Percentiles rank a stretch among this genome's conserved stretches.
These are phyloP conservation scores for Helicolenus hilgendorfi DNA, from an alignment of 2,797 vertebrate genomes.

Conservation along the genomic window DNA sequence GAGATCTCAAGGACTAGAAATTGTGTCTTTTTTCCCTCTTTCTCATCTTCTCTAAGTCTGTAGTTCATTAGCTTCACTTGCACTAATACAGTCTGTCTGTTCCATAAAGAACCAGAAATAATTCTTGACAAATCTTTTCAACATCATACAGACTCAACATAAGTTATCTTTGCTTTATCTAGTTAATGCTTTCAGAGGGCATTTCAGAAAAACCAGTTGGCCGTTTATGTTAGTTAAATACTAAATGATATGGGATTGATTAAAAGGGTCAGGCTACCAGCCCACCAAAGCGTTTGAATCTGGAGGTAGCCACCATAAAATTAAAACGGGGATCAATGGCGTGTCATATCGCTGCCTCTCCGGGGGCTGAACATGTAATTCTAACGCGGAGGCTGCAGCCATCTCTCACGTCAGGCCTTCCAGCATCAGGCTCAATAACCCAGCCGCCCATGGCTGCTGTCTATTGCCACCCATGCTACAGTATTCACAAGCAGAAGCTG, in stretches of 20 bases:
- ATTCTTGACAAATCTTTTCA: conserved; percentile 53
- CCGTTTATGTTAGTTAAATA: conserved; percentile 79
- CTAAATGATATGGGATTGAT: conserved; percentile 84
- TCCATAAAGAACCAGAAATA: conserved; percentile 45
- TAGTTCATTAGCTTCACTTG: conserved; percentile 64
- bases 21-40: conserved; percentile 41
- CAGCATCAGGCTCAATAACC: conserved; percentile 79
- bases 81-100: conserved; percentile 48
- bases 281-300: conserved; percentile 80
- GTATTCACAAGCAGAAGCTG: conserved; percentile 39
- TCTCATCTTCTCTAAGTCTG: conserved; percentile 39
- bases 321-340: conserved; percentile 89
- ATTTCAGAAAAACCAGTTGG: conserved; percentile 63
- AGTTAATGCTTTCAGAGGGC: conserved; percentile 50
- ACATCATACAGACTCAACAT: conserved; percentile 14
- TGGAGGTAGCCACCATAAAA: conserved; percentile 90
- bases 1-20: conserved; percentile 68
- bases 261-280: conserved; percentile 73
- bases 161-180: conserved; percentile 29
- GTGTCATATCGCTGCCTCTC: conserved; percentile 86
- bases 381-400: conserved; percentile 80
- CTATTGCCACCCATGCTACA: conserved; percentile 41
- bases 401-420: conserved; percentile 78
- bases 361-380: conserved; percentile 81
- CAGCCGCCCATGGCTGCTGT: conserved; percentile 74